Conservation (phyloP, 1,140 invertebrate genomes). For the Drosophila subobscura region DNA sequence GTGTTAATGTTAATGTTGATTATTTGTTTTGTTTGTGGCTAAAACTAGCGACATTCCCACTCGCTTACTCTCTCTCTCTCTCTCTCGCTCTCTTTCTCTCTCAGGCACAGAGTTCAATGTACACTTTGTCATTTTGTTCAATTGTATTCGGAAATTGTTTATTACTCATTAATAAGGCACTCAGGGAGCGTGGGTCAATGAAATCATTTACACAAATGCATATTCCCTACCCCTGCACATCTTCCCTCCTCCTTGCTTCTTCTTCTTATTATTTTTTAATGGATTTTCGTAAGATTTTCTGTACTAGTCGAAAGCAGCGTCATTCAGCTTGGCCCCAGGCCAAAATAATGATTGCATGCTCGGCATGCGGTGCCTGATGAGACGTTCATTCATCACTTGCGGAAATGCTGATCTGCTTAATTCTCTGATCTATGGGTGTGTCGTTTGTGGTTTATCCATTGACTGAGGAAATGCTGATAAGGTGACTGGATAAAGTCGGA, state of each 20-base stretch:
- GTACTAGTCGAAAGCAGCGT: slow-evolving; percentile 46
- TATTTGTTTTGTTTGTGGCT: slow-evolving; percentile 20
- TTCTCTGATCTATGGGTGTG: slow-evolving; percentile 9
- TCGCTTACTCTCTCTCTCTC: slow-evolving; percentile 13
- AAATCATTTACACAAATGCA: slow-evolving; percentile 73
- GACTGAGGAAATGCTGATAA: not conserved
- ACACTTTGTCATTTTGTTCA: slow-evolving; percentile 66
- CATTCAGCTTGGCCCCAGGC: slow-evolving; percentile 58
- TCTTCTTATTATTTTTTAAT: slow-evolving; percentile 35
- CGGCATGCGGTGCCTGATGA: slow-evolving; percentile 16
- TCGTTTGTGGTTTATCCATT: slow-evolving; percentile 14
- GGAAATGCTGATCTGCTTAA: slow-evolving; percentile 48
- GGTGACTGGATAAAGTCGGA: not conserved
- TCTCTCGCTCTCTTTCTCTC: slow-evolving; percentile 11
- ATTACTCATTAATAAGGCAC: slow-evolving; percentile 63
- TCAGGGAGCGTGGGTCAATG: slow-evolving; percentile 63
- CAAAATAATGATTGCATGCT: slow-evolving; percentile 37
- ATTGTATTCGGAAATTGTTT: slow-evolving; percentile 76
- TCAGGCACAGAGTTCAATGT: slow-evolving; percentile 60
- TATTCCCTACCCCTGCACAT: not conserved
- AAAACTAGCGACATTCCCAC: slow-evolving; percentile 29
- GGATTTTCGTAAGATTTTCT: slow-evolving; percentile 27
- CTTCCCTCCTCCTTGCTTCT: slow-evolving; percentile 1
- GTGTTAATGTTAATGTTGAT: slow-evolving; percentile 10
- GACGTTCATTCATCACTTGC: slow-evolving; percentile 39